A percentile compares a stretch with the other conserved stretches of the same genome.
phyloP scores from a whole-genome alignment of 2,797 vertebrate species.

The Smutsia gigantea region DNA sequence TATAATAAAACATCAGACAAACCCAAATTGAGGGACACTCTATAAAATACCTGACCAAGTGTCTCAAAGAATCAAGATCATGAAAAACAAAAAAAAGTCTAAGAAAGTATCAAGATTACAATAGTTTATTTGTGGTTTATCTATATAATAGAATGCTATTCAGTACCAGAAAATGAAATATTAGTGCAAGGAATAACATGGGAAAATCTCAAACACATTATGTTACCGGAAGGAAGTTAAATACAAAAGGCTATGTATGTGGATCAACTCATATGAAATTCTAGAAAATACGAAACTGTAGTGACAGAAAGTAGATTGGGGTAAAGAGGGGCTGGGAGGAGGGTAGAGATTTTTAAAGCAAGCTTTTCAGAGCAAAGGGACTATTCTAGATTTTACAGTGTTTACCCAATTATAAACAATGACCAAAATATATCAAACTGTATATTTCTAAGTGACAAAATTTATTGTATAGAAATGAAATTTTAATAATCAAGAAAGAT shows the following conservation, averaged over 20 bases:
- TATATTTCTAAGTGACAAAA: background rate
- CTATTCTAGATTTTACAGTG: background rate
- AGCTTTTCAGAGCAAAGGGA: background rate
- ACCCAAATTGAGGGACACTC: background rate
- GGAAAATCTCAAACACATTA: background rate
- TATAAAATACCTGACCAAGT: background rate
- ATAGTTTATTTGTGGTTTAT: background rate
- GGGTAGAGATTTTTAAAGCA: background rate
- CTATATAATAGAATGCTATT: background rate
- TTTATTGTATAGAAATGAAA: background rate
- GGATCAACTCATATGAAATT: background rate
- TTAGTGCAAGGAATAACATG: background rate
- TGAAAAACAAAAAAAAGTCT: background rate
- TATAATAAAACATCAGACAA: background rate
- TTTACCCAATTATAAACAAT: background rate
- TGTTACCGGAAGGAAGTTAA: background rate
- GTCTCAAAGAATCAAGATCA: background rate
- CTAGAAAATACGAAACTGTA: background rate
- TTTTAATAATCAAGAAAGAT: background rate
- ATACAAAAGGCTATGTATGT: background rate
- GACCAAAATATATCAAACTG: background rate
- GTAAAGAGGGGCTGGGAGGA: background rate
- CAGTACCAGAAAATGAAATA: background rate
- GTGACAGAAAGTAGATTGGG: background rate
- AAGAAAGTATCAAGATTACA: background rate